Base-by-base conservation (phyloP, 2,113 vertebrate genomes). In the Chloroceryle aenea region DNA sequence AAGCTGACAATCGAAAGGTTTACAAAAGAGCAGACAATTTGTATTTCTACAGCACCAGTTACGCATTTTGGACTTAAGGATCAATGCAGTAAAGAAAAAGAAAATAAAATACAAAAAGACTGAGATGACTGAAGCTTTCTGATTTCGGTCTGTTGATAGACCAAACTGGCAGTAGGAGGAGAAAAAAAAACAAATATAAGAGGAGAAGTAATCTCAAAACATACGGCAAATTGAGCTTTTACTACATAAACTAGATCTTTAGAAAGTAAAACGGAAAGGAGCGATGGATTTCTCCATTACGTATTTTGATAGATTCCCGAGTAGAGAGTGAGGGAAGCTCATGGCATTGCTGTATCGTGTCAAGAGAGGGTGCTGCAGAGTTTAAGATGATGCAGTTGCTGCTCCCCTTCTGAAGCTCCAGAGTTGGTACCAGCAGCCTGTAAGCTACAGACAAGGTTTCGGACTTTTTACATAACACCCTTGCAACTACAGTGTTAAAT, bases 301-400 rank as follows among this genome's bases (percentile, higher is more conserved):
- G 26, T 12, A 58, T 58, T 82, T 56, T 62, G 93, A 18, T 38
- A 47, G 76, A 17, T 74, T 23, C 59, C 80, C 80, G 45, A 21
- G 86, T 59, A 87, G 66, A 1, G 82, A 17, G 89, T 61, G 61
- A 48, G 61, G 42, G n/a, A 17, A 50, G 87, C 45, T 14, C 36
- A 14, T 10, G 75, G 71, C 76, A 52, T 52, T 97, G 87, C 97
- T 34, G 53, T 2, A 36, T 71, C 58, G 16, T 3, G 97, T 91
- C 98, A 78, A 97, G 11, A 98, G 98, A 98, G 98, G 98, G 98
- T 81, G 98, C 98, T 94, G 97, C 95, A 75, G 98, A 98, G 98
- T 98, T 97, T 91, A 81, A 75, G 93, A 98, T 96, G 89, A 85
- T 87, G 58, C 85, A 26, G 61, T 7, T 36, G 75, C 82, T 38